Percentiles rank a stretch among this genome's conserved stretches.
Evolutionary conservation across 2,113 vertebrate genomes (phyloP).

Genomic region (Otus sunia): DNA sequence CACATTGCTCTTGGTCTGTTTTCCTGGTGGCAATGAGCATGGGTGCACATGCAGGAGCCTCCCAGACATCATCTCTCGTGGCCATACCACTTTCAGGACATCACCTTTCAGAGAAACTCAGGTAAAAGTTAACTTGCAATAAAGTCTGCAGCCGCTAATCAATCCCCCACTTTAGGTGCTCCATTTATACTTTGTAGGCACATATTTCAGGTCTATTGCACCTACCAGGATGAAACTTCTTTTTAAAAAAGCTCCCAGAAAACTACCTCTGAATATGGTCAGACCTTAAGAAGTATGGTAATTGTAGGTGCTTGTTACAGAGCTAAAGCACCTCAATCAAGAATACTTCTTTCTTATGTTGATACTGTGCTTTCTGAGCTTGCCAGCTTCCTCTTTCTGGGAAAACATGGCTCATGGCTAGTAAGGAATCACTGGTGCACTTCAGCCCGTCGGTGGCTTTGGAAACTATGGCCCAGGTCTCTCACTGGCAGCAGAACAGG

Average conservation of each 20-base stretch:
- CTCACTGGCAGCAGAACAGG: not conserved
- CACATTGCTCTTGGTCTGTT: not conserved
- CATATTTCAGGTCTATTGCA: not conserved
- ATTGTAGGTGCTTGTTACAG: not conserved
- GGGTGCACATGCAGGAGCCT: not conserved
- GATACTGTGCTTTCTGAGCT: not conserved
- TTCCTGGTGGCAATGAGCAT: rapidly evolving
- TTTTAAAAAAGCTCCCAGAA: not conserved
- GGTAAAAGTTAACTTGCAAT: not conserved
- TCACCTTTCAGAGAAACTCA: not conserved
- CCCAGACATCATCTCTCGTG: not conserved
- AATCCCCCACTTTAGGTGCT: not conserved
- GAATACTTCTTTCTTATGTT: not conserved
- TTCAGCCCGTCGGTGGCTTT: not conserved
- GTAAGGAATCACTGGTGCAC: not conserved
- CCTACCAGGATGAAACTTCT: not conserved
- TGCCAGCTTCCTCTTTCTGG: not conserved
- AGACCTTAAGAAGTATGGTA: not conserved
- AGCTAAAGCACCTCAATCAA: not conserved
- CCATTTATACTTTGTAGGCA: not conserved
- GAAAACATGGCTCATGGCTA: not conserved
- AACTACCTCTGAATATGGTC: not conserved
- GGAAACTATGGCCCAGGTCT: not conserved
- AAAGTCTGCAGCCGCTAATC: not conserved
- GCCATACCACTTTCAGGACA: not conserved